Conservation (phyloP, 2,888 invertebrate species). For the Ennomos quercinarius region DNA sequence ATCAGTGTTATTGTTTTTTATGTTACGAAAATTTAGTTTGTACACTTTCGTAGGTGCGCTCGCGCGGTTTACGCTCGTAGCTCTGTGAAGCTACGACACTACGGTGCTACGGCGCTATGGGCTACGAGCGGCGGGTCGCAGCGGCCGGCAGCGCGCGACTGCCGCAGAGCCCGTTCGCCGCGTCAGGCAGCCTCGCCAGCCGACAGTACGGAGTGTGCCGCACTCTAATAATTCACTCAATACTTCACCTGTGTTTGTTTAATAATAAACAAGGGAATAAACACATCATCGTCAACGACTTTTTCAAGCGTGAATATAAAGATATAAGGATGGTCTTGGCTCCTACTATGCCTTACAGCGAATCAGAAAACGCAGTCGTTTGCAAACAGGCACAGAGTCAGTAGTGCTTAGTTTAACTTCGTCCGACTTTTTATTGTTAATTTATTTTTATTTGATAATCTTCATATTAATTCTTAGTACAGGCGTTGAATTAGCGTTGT, state of each 20-base stretch:
- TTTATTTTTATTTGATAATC: too few species aligned
- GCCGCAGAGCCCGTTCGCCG: conserved; percentile 45
- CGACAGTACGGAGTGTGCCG: conserved; percentile 41
- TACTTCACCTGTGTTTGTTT: conserved; percentile 75
- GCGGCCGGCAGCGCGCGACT: conserved; percentile 57
- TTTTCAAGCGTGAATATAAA: too few species aligned
- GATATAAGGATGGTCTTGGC: too few species aligned
- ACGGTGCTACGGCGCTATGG: conserved; percentile 48
- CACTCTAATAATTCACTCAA: conserved; percentile 78
- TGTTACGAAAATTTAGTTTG: conserved; percentile 36
- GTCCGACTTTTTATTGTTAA: too few species aligned
- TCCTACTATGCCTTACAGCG: too few species aligned
- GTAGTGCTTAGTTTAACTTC: too few species aligned
- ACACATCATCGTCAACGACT: too few species aligned
- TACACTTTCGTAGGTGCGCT: conserved; percentile 36
- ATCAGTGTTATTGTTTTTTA: not conserved
- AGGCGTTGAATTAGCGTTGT: too few species aligned
- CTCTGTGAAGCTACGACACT: conserved; percentile 27
- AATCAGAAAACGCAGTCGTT: too few species aligned
- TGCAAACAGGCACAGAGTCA: too few species aligned
- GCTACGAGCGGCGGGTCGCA: conserved; percentile 44
- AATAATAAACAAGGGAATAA: not conserved
- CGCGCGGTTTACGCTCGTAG: conserved; percentile 46
- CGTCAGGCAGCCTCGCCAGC: conserved; percentile 39
- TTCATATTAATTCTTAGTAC: too few species aligned